A percentile compares a stretch with the other conserved stretches of the same genome.
Conservation (phyloP, 2,797 vertebrate species). For the Leptoclinus maculatus region DNA sequence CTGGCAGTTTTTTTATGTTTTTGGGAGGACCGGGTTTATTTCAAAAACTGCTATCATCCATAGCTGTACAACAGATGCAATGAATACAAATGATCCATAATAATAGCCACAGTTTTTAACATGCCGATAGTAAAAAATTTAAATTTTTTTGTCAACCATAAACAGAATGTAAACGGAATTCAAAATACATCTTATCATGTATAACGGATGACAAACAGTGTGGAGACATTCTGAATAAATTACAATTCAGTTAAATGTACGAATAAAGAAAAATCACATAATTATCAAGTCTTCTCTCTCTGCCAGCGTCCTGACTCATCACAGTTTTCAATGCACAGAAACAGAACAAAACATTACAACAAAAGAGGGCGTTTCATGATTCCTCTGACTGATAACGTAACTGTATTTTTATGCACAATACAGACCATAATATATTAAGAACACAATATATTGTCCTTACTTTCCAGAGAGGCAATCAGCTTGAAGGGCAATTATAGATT, state of each 20-base stretch:
- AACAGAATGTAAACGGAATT: constrained; percentile 57
- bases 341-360: constrained; percentile 66
- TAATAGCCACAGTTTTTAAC: constrained; percentile 66
- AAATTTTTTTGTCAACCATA: constrained; percentile 47
- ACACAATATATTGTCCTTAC: constrained; percentile 63
- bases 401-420: constrained; percentile 71
- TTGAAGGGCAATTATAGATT: constrained; percentile 43
- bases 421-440: constrained; percentile 67
- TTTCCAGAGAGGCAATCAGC: constrained; percentile 58
- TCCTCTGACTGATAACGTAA: constrained; percentile 47
- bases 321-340: constrained; percentile 62
- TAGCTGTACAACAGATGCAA: constrained; percentile 73
- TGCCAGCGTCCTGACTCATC: constrained; percentile 28
- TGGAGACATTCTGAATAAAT: constrained; percentile 50
- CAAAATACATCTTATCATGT: constrained; percentile 43
- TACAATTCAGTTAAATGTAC: constrained; percentile 58
- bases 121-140: constrained; percentile 76
- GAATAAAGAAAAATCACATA: constrained; percentile 51
- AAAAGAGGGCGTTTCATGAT: constrained; percentile 55
- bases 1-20: not conserved
- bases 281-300: constrained; percentile 48
- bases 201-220: constrained; percentile 50
- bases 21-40: constrained; percentile 69
- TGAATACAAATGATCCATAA: constrained; percentile 72
- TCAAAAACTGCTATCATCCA: constrained; percentile 68